A percentile compares a stretch with the other conserved stretches of the same genome.
These are phyloP conservation scores for Cyphomyrus discorhynchus DNA, from an alignment of 2,113 vertebrate genomes.

Conservation along the genomic window DNA sequence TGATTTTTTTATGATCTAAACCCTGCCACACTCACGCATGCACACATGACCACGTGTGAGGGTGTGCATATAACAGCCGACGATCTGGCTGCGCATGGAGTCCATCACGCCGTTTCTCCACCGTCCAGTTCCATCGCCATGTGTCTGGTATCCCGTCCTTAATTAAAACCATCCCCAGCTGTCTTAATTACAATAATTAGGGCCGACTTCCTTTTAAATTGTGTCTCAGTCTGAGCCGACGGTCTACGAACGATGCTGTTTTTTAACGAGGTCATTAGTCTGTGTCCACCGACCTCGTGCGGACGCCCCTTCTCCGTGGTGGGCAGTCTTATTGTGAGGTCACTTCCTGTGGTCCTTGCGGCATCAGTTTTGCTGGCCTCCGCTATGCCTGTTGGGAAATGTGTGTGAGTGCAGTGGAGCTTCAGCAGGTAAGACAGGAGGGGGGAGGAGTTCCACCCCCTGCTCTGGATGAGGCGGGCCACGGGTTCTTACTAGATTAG, in stretches of 20 bases:
- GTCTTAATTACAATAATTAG: slow-evolving; percentile 64
- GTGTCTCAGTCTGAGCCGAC: slow-evolving; percentile 55
- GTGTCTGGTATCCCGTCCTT: slow-evolving; percentile 39
- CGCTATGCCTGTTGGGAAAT: neutral
- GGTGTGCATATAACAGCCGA: neutral
- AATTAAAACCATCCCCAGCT: slow-evolving; percentile 56
- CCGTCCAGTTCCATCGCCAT: neutral
- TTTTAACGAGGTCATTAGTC: slow-evolving; percentile 64
- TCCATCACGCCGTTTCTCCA: neutral
- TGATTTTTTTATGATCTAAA: neutral
- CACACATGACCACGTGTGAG: neutral
- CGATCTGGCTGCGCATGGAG: neutral
- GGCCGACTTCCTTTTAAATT: slow-evolving; percentile 60
- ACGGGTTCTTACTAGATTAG: slow-evolving; percentile 42
- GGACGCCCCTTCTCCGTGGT: neutral
- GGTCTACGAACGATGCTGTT: slow-evolving; percentile 49
- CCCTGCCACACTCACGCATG: neutral
- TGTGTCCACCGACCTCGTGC: slow-evolving; percentile 56
- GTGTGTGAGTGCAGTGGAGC: neutral
- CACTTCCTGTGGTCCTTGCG: neutral
- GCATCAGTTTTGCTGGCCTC: neutral
- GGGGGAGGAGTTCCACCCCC: neutral
- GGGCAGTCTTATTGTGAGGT: neutral
- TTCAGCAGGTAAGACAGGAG: neutral
- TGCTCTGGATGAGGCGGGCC: slow-evolving; percentile 10